phyloP scores from a whole-genome alignment of 1,140 invertebrate species.

The Tribolium castaneum region DNA sequence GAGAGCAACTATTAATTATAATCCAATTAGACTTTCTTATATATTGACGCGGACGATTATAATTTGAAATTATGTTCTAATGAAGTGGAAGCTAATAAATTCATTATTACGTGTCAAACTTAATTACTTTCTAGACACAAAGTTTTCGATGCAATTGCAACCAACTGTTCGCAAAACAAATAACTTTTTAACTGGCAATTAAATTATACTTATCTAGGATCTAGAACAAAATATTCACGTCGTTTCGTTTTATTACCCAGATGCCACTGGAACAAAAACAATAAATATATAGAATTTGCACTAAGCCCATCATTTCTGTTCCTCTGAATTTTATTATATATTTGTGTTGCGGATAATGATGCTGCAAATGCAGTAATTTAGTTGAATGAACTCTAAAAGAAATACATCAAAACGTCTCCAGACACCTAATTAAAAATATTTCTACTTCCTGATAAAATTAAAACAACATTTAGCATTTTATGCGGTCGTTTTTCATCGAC shows the following conservation, averaged over 20 bases:
- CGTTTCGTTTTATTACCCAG: neutral
- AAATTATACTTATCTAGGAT: neutral
- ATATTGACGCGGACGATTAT: neutral
- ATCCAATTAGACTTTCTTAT: conserved; percentile 31
- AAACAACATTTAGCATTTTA: conserved; percentile 8
- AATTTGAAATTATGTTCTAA: neutral
- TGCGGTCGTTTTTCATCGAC: conserved; percentile 7
- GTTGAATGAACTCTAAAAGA: conserved; percentile 16
- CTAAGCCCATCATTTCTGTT: neutral
- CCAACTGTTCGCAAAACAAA: neutral
- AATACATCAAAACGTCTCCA: neutral
- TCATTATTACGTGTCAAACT: conserved; percentile 1
- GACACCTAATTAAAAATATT: conserved; percentile 1
- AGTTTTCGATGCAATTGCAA: neutral
- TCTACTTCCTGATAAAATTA: neutral
- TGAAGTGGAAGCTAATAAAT: conserved; percentile 7
- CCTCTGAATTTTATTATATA: neutral
- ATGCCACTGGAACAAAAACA: neutral
- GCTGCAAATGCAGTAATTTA: conserved; percentile 7
- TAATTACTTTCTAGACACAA: conserved; percentile 2
- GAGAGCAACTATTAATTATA: conserved; percentile 12
- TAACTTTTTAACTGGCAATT: neutral
- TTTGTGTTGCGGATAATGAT: neutral
- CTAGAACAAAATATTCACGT: neutral
- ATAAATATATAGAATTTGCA: neutral